A percentile compares a stretch with the other conserved stretches of the same genome.
phyloP scores from a whole-genome alignment of 2,113 vertebrate species.

The Erinaceus europaeus region DNA sequence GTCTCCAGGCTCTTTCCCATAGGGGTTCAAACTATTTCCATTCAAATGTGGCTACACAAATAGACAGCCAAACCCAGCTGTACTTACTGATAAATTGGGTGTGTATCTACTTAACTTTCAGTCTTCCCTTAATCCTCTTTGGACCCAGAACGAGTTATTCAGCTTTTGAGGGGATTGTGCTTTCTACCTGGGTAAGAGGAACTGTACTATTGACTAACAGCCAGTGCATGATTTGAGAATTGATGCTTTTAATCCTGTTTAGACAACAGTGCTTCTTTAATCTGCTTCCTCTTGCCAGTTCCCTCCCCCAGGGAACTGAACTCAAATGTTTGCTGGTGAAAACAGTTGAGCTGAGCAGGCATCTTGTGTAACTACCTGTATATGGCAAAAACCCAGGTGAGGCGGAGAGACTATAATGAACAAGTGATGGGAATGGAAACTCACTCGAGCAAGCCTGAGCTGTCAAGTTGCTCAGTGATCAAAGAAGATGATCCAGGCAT shows the following conservation, averaged over 20 bases:
- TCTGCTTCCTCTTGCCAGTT: neutral
- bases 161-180: neutral
- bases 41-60: neutral
- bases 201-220: neutral
- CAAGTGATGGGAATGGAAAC: too few relatives aligned
- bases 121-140: neutral
- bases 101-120: neutral
- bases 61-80: neutral
- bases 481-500: neutral
- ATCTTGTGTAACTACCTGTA: neutral
- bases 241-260: slow-evolving; percentile 43
- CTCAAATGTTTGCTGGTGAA: neutral
- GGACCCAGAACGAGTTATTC: neutral
- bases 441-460: neutral
- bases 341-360: neutral
- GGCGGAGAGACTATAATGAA: neutral
- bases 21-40: too few relatives aligned
- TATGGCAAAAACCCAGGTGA: neutral
- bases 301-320: neutral
- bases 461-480: neutral
- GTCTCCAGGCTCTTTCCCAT: too few relatives aligned
- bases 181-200: neutral
- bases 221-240: neutral
- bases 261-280: neutral
- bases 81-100: neutral